phyloP scores from a whole-genome alignment of 2,113 vertebrate species.

The Pygoscelis adeliae region DNA sequence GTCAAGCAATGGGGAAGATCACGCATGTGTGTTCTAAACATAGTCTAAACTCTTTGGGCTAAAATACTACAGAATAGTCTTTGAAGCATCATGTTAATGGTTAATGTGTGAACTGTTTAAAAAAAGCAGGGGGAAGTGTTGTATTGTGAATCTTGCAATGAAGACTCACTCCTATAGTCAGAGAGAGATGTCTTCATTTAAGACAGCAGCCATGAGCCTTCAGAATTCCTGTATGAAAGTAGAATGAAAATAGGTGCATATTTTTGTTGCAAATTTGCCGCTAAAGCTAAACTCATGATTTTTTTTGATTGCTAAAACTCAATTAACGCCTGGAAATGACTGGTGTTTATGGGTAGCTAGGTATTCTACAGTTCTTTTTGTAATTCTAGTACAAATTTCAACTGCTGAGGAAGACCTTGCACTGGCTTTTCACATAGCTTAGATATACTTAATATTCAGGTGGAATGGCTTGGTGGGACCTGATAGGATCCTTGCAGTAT shows the following conservation, averaged over 20 bases:
- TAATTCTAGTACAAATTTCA: not conserved
- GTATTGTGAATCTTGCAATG: not conserved
- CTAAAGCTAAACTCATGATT: not conserved
- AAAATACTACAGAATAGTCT: not conserved
- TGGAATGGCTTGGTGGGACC: not conserved
- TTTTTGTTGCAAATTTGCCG: not conserved
- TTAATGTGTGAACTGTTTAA: not conserved
- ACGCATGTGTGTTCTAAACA: fast-evolving
- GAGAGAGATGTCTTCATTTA: not conserved
- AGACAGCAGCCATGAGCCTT: not conserved
- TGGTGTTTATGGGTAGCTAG: not conserved
- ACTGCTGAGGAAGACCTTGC: not conserved
- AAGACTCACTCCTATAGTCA: not conserved
- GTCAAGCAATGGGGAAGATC: not conserved
- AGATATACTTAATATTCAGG: not conserved
- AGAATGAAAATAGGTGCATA: not conserved
- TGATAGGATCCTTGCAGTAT: not conserved
- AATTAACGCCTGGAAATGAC: not conserved
- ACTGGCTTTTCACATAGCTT: not conserved
- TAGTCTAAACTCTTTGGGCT: not conserved
- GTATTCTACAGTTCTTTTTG: not conserved
- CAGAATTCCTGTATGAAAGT: not conserved
- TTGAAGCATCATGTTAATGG: not conserved
- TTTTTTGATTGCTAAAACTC: not conserved
- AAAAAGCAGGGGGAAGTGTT: not conserved